phyloP scores from a whole-genome alignment of 2,797 vertebrate species.

The Salarias fasciatus region DNA sequence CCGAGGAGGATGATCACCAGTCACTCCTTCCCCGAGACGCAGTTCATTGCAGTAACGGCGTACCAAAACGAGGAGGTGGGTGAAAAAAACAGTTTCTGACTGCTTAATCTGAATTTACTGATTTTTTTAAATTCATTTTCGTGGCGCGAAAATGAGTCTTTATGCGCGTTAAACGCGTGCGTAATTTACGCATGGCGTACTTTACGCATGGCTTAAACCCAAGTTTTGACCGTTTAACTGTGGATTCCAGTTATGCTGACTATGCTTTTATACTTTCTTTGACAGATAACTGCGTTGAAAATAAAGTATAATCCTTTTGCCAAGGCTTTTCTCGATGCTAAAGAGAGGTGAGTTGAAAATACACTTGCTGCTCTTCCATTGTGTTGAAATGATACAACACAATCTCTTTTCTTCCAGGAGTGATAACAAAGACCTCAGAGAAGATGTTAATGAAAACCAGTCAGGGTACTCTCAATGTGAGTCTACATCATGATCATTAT shows the following conservation, averaged over 20 bases:
- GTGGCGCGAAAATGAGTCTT: not conserved
- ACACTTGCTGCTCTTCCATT: not conserved
- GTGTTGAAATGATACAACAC: not conserved
- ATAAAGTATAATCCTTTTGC: constrained; percentile 89
- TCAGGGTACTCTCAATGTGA: constrained; percentile 83
- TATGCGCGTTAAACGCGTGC: constrained; percentile 7
- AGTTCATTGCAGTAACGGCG: constrained; percentile 87
- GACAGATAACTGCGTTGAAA: constrained; percentile 85
- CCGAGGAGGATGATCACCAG: constrained; percentile 86
- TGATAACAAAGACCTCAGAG: constrained; percentile 78
- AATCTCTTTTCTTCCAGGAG: constrained; percentile 60
- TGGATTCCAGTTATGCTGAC: no score
- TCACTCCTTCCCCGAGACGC: constrained; percentile 84
- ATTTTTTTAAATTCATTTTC: no score
- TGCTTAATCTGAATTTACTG: no score
- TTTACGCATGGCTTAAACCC: constrained; percentile 14
- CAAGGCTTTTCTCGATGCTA: constrained; percentile 87
- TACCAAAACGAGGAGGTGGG: constrained; percentile 87
- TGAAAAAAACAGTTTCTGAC: not conserved
- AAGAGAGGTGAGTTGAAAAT: constrained; percentile 78
- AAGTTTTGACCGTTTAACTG: not conserved
- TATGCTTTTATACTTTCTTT: constrained; percentile 41
- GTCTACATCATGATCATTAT: constrained; percentile 14
- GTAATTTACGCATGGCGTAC: constrained; percentile 18
- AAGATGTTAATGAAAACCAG: constrained; percentile 76